Base-by-base conservation (phyloP, 2,888 invertebrate species). In the Molorchus minor region DNA sequence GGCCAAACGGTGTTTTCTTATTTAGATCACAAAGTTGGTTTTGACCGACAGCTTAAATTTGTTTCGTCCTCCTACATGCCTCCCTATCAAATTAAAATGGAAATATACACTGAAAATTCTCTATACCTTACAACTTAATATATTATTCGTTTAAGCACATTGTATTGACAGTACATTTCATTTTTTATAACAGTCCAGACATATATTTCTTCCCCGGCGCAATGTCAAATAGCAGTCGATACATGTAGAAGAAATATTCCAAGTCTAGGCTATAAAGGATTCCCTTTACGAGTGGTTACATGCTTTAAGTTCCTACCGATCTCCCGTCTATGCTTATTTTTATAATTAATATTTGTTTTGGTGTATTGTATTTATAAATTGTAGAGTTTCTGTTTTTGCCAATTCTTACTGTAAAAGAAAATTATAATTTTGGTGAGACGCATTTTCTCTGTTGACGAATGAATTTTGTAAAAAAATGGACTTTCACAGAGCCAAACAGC, bases 321-420 rank as follows among this genome's bases (percentile, higher is more conserved):
- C 35, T 55, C 57, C 57, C 41, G 43, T 49, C 59, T 51, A 58
- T 58, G 47, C 58, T 19, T 49, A 56, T 62, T 58, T 4, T 33
- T 65, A 56, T 56, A 63, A 66, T 52, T 64, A 49, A 55, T 57
- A 58, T 62, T 64, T 60, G 58, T 61, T 62, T 66, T 67, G 66
- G 66, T 67, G 66, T 66, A 61, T 65, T 61, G 58, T 62, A 55
- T 62, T 68, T 64, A 68, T 55, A 60, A 69, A 68, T 67, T 53
- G 68, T 60, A 65, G 68, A 58, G 64, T 68, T 68, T 61, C 64
- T 59, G 58, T 61, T 53, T 64, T 67, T 69, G 68, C 69, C 69
- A 68, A 69, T 67, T 65, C 68, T 57, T 62, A 71, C 71, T 71
- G 71, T 12, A 71, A 70, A 68, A 70, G 49, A 49, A n/a, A n/a